Evolutionary conservation across 2,797 vertebrate genomes (phyloP).

Genomic region (Geotrypetes seraphini): DNA sequence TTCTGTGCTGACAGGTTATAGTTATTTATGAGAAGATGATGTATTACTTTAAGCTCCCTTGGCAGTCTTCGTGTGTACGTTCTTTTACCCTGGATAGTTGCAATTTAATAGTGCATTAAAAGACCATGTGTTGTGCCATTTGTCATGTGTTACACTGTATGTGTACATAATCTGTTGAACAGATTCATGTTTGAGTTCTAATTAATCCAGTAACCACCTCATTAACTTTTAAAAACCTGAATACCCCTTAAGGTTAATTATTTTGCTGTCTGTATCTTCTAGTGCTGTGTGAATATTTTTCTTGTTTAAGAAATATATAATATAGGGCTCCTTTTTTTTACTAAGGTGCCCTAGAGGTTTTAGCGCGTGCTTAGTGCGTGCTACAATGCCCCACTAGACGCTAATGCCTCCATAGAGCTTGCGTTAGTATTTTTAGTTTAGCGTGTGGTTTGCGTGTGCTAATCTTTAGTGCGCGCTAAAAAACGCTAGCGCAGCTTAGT

Average conservation of each 20-base stretch:
- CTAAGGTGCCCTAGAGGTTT: no score
- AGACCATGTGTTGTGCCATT: slow-evolving; percentile 72
- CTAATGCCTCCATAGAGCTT: no score
- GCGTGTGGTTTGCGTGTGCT: no score
- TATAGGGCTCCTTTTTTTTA: no score
- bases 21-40: slow-evolving; percentile 72
- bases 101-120: slow-evolving; percentile 84
- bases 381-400: no score
- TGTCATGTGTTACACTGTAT: slow-evolving; percentile 69
- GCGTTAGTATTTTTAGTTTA: no score
- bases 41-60: slow-evolving; percentile 61
- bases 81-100: slow-evolving; percentile 59
- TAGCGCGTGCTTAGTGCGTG: no score
- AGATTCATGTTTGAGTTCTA: slow-evolving; percentile 60
- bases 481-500: no score
- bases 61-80: slow-evolving; percentile 70
- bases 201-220: slow-evolving; percentile 80
- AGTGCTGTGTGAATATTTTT: no score
- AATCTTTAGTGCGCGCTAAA: no score
- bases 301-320: no score
- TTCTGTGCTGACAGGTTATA: slow-evolving; percentile 52
- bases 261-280: slow-evolving; percentile 38
- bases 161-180: slow-evolving; percentile 61
- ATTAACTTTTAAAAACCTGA: slow-evolving; percentile 71
- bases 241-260: slow-evolving; percentile 73